These are phyloP conservation scores for Anableps anableps DNA, from an alignment of 2,797 vertebrate genomes.

Conservation along the genomic window DNA sequence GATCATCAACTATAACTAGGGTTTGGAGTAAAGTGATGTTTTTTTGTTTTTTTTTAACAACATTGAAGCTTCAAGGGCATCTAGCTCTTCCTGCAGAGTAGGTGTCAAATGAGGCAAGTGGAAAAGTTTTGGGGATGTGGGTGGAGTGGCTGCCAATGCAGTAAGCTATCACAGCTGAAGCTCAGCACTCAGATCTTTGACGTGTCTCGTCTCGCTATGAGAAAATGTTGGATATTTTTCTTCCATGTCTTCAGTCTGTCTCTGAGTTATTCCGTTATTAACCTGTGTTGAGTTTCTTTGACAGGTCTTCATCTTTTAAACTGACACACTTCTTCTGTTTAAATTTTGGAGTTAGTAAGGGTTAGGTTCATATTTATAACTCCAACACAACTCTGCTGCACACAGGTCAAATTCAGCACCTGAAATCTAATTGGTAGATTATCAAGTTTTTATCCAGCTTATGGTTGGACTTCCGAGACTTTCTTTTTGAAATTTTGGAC, in stretches of 20 bases:
- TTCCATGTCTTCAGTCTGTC: constrained; percentile 52
- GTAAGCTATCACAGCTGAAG: constrained; percentile 50
- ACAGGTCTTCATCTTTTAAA: constrained; percentile 56
- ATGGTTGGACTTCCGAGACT: neutral
- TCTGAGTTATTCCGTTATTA: constrained; percentile 55
- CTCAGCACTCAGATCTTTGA: constrained; percentile 61
- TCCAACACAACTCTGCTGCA: constrained; percentile 23
- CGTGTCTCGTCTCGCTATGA: constrained; percentile 39
- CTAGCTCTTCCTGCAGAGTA: constrained; percentile 38
- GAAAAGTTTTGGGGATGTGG: constrained; percentile 55
- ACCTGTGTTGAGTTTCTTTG: constrained; percentile 42
- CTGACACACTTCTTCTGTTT: constrained; percentile 42
- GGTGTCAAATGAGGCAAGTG: constrained; percentile 60
- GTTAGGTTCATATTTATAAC: constrained; percentile 18
- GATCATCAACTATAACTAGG: constrained; percentile 54
- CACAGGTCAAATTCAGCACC: constrained; percentile 14
- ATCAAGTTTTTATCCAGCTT: neutral
- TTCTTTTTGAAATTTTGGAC: neutral
- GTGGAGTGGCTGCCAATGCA: constrained; percentile 43
- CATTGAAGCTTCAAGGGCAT: constrained; percentile 57
- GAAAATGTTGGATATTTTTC: constrained; percentile 45
- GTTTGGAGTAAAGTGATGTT: constrained; percentile 41
- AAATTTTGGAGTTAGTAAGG: constrained; percentile 28
- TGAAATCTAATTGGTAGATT: constrained; percentile 4
- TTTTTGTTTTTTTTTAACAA: constrained; percentile 32